Conservation (phyloP, 2,113 vertebrate species). For the Tauraco erythrolophus region DNA sequence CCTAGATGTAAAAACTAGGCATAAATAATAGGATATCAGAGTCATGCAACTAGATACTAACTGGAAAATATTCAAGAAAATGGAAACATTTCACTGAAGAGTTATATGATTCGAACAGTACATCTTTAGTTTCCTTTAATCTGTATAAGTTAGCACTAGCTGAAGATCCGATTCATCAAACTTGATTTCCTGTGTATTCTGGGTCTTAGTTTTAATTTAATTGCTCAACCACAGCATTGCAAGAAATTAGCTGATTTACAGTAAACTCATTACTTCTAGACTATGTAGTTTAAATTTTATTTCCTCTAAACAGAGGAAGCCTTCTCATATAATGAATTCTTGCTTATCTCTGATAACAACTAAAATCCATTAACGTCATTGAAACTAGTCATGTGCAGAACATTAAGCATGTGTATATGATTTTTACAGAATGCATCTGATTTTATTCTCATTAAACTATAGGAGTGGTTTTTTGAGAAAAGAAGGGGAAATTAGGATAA, state of each 20-base stretch:
- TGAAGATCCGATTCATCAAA: neutral
- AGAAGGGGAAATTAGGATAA: neutral
- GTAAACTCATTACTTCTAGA: neutral
- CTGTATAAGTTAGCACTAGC: neutral
- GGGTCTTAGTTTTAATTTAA: neutral
- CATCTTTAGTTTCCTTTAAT: neutral
- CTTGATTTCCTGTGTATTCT: neutral
- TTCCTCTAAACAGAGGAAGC: neutral
- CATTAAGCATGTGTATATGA: neutral
- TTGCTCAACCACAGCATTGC: neutral
- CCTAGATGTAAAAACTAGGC: neutral
- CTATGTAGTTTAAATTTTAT: conserved; percentile 1
- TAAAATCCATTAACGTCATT: conserved; percentile 26
- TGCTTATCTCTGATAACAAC: neutral
- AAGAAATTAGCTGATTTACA: conserved; percentile 24
- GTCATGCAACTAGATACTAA: neutral
- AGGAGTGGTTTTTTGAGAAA: neutral
- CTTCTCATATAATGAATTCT: neutral
- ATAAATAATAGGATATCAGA: neutral
- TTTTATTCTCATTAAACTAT: conserved; percentile 20
- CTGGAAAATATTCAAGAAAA: neutral
- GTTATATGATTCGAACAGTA: neutral
- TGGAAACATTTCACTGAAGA: neutral
- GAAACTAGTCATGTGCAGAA: conserved; percentile 17
- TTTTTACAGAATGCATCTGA: conserved; percentile 11